These are phyloP conservation scores for Lepus oiostolus DNA, from an alignment of 2,797 vertebrate species.

Conservation along the genomic window DNA sequence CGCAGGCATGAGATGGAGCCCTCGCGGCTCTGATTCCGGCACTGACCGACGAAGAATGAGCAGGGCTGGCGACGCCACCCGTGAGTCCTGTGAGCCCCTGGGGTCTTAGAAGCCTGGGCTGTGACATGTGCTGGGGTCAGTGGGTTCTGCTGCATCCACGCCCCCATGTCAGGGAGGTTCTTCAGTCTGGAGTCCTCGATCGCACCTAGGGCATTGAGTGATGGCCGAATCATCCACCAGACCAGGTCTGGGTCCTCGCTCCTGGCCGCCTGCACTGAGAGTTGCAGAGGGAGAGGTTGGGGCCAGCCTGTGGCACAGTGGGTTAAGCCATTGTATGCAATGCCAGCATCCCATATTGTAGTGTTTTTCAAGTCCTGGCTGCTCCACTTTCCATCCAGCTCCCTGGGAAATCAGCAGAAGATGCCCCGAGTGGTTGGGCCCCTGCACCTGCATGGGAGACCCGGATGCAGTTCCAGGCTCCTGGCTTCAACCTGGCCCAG, in stretches of 20 bases:
- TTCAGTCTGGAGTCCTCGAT: not conserved
- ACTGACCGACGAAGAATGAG: constrained; percentile 57
- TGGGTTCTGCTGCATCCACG: not conserved
- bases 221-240: not conserved
- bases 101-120: not conserved
- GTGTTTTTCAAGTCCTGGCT: too few relatives aligned
- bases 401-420: too few relatives aligned
- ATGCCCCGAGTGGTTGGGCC: too few relatives aligned
- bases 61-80: not conserved
- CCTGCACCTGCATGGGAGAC: too few relatives aligned
- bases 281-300: too few relatives aligned
- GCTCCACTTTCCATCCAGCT: too few relatives aligned
- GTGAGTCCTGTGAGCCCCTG: not conserved
- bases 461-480: too few relatives aligned
- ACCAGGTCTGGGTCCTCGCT: not conserved
- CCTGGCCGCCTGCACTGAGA: not conserved
- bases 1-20: constrained; percentile 3
- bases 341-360: too few relatives aligned
- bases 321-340: too few relatives aligned
- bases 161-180: not conserved
- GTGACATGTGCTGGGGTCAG: not conserved
- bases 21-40: not conserved
- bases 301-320: too few relatives aligned
- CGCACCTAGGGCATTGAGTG: not conserved
- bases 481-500: too few relatives aligned